phyloP scores from a whole-genome alignment of 2,888 invertebrate genomes.

The Nymphalis c-album region DNA sequence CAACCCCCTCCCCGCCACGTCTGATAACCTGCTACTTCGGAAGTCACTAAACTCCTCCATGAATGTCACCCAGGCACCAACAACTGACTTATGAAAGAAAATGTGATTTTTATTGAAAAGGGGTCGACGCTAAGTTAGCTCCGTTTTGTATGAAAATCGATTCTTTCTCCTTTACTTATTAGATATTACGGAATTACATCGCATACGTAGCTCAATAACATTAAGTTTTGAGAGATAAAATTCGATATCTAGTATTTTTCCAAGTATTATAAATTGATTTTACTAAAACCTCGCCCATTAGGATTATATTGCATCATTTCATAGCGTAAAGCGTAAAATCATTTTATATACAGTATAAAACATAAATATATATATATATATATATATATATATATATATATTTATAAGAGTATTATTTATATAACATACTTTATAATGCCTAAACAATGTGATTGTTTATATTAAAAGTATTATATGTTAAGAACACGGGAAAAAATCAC shows the following conservation, averaged over 20 bases:
- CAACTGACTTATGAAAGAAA: slow-evolving; percentile 71
- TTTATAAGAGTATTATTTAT: no score
- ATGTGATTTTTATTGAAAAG: slow-evolving; percentile 76
- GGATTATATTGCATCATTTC: no score
- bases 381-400: no score
- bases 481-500: no score
- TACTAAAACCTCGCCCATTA: neutral
- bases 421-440: no score
- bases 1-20: slow-evolving; percentile 53
- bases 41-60: slow-evolving; percentile 79
- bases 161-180: slow-evolving; percentile 58
- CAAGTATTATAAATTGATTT: neutral
- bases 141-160: slow-evolving; percentile 66
- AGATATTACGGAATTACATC: slow-evolving; percentile 57
- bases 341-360: no score
- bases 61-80: slow-evolving; percentile 73
- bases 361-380: no score
- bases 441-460: no score
- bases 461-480: no score
- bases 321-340: no score
- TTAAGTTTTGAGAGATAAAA: slow-evolving; percentile 40
- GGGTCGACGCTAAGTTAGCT: slow-evolving; percentile 63
- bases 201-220: slow-evolving; percentile 41
- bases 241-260: slow-evolving; percentile 14
- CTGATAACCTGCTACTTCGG: slow-evolving; percentile 81